Evolutionary conservation across 1,140 invertebrate genomes (phyloP).

Genomic region (Elymnias hypermnestra): DNA sequence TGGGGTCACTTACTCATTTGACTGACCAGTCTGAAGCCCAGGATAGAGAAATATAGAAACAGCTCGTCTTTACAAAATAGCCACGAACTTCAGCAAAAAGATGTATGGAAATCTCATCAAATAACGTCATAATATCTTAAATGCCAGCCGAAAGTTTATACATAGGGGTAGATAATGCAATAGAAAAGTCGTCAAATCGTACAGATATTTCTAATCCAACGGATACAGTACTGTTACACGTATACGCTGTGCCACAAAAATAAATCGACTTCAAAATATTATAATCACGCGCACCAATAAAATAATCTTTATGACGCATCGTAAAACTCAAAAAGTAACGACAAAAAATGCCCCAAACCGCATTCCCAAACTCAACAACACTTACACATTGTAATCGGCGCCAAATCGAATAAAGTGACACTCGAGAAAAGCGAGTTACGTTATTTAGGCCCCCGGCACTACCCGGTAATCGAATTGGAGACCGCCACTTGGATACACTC

Average conservation of each 20-base stretch:
- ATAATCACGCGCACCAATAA: slow-evolving; percentile 13
- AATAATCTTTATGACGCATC: slow-evolving; percentile 19
- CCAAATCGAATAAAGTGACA: slow-evolving; percentile 62
- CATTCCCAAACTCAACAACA: slow-evolving; percentile 39
- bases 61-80: too few relatives aligned
- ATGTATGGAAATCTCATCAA: too few relatives aligned
- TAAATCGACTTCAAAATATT: slow-evolving; percentile 9
- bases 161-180: too few relatives aligned
- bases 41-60: too few relatives aligned
- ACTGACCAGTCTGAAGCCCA: too few relatives aligned
- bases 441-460: slow-evolving; percentile 58
- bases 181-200: too few relatives aligned
- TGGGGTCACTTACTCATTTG: too few relatives aligned
- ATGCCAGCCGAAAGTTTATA: too few relatives aligned
- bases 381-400: slow-evolving; percentile 59
- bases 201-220: background rate
- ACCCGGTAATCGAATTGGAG: slow-evolving; percentile 65
- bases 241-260: slow-evolving; percentile 1
- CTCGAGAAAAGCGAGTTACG: slow-evolving; percentile 56
- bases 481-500: slow-evolving; percentile 61
- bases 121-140: too few relatives aligned
- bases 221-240: background rate
- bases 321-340: slow-evolving; percentile 12
- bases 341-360: slow-evolving; percentile 23
- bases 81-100: too few relatives aligned